Conservation (phyloP, 2,888 invertebrate species). For the Cryptocheilus praepositus region DNA sequence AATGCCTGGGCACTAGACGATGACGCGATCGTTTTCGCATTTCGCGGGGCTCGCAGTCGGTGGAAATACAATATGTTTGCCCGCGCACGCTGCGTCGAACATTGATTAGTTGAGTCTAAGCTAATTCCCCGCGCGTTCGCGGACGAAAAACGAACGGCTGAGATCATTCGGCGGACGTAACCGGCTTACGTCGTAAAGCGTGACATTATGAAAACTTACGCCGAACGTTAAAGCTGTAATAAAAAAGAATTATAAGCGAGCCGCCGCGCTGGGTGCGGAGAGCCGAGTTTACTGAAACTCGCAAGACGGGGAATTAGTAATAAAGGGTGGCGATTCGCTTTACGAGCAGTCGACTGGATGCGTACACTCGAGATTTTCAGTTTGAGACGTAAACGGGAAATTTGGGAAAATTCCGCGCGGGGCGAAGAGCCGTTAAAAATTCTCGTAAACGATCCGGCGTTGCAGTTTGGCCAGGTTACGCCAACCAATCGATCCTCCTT, state of each 20-base stretch:
- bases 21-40: neutral
- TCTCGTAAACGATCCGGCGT: slow-evolving; percentile 17
- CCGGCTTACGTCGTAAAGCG: slow-evolving; percentile 16
- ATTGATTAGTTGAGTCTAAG: neutral
- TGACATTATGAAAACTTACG: slow-evolving; percentile 12
- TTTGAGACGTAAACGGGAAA: slow-evolving; percentile 15
- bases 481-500: slow-evolving; percentile 30
- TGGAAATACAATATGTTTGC: no score
- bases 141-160: neutral
- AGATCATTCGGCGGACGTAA: neutral
- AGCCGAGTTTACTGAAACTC: slow-evolving; percentile 3
- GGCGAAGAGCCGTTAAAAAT: slow-evolving; percentile 19
- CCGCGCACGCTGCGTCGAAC: neutral
- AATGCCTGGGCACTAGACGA: neutral
- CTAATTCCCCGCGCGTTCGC: neutral
- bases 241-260: slow-evolving; percentile 1
- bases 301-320: slow-evolving; percentile 8
- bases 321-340: slow-evolving; percentile 13
- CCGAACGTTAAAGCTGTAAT: slow-evolving; percentile 16
- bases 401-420: slow-evolving; percentile 7
- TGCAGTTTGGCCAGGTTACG: slow-evolving; percentile 2
- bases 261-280: no score
- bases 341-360: neutral
- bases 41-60: no score
- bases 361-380: neutral